phyloP scores from a whole-genome alignment of 1,140 invertebrate genomes.

The Drosophila neocordata region DNA sequence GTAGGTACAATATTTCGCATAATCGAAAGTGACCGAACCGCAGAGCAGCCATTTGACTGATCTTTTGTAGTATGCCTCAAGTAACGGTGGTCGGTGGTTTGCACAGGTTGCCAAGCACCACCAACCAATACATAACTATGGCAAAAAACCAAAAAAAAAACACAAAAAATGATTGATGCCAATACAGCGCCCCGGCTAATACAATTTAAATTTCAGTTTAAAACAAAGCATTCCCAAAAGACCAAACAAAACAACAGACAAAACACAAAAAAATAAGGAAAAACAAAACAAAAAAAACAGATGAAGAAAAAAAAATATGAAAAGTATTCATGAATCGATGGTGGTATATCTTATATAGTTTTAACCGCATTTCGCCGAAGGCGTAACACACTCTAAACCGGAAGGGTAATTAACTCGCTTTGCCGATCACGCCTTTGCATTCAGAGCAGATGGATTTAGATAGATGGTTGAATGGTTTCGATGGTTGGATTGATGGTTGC shows the following conservation, averaged over 20 bases:
- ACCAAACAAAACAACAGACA: constrained; percentile 29
- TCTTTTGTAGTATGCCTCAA: constrained; percentile 57
- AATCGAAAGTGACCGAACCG: constrained; percentile 82
- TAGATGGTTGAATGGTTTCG: constrained; percentile 36
- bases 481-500: constrained; percentile 23
- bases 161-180: constrained; percentile 76
- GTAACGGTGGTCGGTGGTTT: constrained; percentile 60
- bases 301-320: constrained; percentile 47
- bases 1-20: constrained; percentile 67
- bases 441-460: constrained; percentile 52
- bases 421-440: constrained; percentile 81
- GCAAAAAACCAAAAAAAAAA: constrained; percentile 34
- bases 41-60: constrained; percentile 61
- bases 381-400: constrained; percentile 82
- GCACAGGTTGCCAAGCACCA: constrained; percentile 64
- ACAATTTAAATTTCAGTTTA: constrained; percentile 79
- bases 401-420: constrained; percentile 82
- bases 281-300: constrained; percentile 22
- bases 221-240: constrained; percentile 57
- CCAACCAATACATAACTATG: constrained; percentile 18
- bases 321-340: constrained; percentile 49
- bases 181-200: constrained; percentile 62
- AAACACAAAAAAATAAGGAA: constrained; percentile 6
- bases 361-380: constrained; percentile 80
- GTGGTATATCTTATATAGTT: constrained; percentile 29